Evolutionary conservation across 2,113 vertebrate genomes (phyloP), one percentile per base, ranked within the genome.

Genomic region (Chamaea fasciata): DNA sequence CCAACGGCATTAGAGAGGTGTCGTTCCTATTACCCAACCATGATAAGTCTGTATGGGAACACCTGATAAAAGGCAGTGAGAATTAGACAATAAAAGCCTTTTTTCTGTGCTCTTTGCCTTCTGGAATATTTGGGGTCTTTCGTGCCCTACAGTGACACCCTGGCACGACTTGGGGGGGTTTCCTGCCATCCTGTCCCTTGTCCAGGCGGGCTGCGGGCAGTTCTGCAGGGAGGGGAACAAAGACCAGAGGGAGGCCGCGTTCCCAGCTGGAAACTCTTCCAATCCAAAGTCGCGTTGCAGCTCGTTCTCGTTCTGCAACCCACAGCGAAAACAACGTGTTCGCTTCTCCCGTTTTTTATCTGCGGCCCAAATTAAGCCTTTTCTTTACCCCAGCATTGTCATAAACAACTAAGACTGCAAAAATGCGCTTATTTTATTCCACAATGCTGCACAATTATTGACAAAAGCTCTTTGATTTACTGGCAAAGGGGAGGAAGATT

Each of bases 401-500:
- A 86, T 63, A 49, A 90, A 86, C 67, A 76, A 75, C 57, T 37
- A 41, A 41, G 79, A 33, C 76, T 55, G 46, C 57, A 89, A 35
- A 94, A 92, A 56, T 4, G 33, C 16, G 14, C 71, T 91, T 41
- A 24, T 73, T 92, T 84, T 26, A 55, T 59, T 60, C 46, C 57
- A 68, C 63, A 89, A 63, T 75, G n/a, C 75, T 8, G 57, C 67
- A 47, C 71, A 86, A 91, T 94, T 91, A 76, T 79, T 71, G 80
- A 86, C 95, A 83, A 56, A 90, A 86, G 90, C 87, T 67, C 80
- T 91, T 76, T 92, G 92, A 95, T 92, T 95, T 71, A 15, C 90
- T 86, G 94, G 90, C 87, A 92, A 49, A 15, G 75, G 37, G 50
- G 59, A 78, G 37, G 52, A 46, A 83, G 76, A 39, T 11, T 80